Base-by-base conservation (phyloP, 2,797 vertebrate species). In the Sitta carolinensis region DNA sequence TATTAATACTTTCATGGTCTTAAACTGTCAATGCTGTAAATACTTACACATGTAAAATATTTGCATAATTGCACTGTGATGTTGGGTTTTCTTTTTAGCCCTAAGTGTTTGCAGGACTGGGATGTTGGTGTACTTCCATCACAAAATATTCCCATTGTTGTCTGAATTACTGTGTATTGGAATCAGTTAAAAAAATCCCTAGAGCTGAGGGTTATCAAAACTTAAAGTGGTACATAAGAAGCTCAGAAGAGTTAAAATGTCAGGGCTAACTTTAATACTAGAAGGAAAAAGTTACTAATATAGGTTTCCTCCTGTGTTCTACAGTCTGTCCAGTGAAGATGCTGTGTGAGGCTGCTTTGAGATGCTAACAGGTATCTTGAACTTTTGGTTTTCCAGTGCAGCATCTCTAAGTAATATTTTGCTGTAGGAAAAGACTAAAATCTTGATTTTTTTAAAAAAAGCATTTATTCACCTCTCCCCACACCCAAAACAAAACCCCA, bases 261-360 rank as follows among this genome's bases (percentile, higher is more conserved):
- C 93, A 88, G 90, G 94, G 84, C 64, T 94, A 79, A 96, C 64
- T 95, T 96, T 69, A 87, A 94, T 94, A 82, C 78, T 96, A 87
- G 94, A 96, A 95, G 50, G 94, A 80, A 96, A 96, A 96, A 96
- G 87, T 94, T 96, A 97, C 95, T 96, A 96, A 97, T 95, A 94
- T 95, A 95, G 94, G 95, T 96, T 97, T 97, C 94, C 96, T 97
- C 94, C 95, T 97, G 96, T 96, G 95, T 97, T 94, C 94, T 96
- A 94, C 94, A 95, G 93, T 97, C 94, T 95, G 94, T 95, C 95
- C 93, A 96, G 92, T 97, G 96, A 97, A 97, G 95, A 96, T 95
- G 95, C 93, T 97, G 95, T 96, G 92, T 96, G 95, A 94, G 94
- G 92, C 92, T 97, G 91, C 95, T 94, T 96, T 96, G 95, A 96